Percentiles rank a stretch among this genome's conserved stretches.
Conservation (phyloP, 2,113 vertebrate genomes). For the Crypturellus undulatus region DNA sequence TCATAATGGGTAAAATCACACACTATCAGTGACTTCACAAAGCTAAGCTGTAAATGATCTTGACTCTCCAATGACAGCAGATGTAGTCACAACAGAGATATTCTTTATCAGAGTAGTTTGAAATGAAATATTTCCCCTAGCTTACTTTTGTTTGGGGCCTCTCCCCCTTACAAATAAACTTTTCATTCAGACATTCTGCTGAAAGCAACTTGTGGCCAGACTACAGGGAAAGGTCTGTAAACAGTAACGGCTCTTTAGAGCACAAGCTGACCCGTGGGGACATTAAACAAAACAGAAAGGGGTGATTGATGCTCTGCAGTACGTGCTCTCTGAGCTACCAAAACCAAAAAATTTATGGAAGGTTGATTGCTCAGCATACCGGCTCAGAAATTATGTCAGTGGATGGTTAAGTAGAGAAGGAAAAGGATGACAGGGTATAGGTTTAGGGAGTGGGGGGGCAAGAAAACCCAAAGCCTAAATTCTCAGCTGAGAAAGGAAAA, state of each 20-base stretch:
- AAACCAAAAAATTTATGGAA: slow-evolving; percentile 16
- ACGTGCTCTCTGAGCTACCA: slow-evolving; percentile 24
- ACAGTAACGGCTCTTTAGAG: slow-evolving; percentile 60
- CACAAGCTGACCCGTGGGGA: slow-evolving; percentile 65
- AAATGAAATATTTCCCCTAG: neutral
- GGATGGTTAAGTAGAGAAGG: neutral
- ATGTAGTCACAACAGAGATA: neutral
- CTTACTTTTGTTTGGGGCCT: slow-evolving; percentile 32
- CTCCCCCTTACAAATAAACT: slow-evolving; percentile 21
- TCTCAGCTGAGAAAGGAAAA: neutral
- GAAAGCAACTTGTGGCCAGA: slow-evolving; percentile 29
- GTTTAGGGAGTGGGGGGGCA: neutral
- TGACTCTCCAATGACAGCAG: slow-evolving; percentile 9
- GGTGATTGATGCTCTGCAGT: slow-evolving; percentile 52
- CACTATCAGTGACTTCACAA: neutral
- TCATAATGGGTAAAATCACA: neutral
- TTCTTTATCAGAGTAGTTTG: neutral
- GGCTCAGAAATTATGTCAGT: neutral
- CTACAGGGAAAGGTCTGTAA: slow-evolving; percentile 61
- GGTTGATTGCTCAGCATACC: slow-evolving; percentile 22
- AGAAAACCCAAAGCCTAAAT: neutral
- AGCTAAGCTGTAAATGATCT: neutral
- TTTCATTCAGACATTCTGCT: slow-evolving; percentile 6
- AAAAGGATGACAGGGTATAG: neutral
- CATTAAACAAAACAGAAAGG: slow-evolving; percentile 54